Evolutionary conservation across 1,140 invertebrate genomes (phyloP).

Genomic region (Lepidurus apus): DNA sequence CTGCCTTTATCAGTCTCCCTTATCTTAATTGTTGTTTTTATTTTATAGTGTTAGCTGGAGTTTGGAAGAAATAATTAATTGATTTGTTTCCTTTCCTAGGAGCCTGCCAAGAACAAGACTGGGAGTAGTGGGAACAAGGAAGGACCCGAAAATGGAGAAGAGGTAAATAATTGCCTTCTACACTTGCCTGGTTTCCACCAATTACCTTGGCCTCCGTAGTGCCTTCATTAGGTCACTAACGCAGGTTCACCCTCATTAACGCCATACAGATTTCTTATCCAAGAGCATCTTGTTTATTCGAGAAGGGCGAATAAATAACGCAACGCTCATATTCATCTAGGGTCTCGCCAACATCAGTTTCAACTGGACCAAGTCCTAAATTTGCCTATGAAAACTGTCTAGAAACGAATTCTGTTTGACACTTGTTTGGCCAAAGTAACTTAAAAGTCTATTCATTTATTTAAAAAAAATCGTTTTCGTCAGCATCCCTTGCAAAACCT

Average conservation of each 20-base stretch:
- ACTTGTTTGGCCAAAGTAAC: too few relatives aligned
- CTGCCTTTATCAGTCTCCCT: neutral
- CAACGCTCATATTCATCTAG: too few relatives aligned
- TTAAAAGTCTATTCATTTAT: too few relatives aligned
- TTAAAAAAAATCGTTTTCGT: too few relatives aligned
- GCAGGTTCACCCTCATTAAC: neutral
- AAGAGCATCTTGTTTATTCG: too few relatives aligned
- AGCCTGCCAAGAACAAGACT: constrained; percentile 15
- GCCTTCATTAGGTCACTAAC: neutral
- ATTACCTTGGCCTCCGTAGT: neutral
- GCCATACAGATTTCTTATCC: neutral
- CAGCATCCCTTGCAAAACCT: neutral
- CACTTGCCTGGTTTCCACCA: neutral
- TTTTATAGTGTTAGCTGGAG: neutral
- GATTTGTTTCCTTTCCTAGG: neutral
- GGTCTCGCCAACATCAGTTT: too few relatives aligned
- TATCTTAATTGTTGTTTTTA: neutral
- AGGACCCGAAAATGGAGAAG: constrained; percentile 13
- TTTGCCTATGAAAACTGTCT: too few relatives aligned
- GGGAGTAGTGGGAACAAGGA: constrained; percentile 4
- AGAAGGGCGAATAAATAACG: too few relatives aligned
- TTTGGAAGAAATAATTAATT: neutral
- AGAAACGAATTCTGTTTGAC: too few relatives aligned
- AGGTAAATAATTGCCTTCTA: neutral
- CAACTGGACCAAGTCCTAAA: too few relatives aligned